These are phyloP conservation scores for Brotogeris chrysoptera DNA, from an alignment of 2,797 vertebrate genomes.

Conservation along the genomic window DNA sequence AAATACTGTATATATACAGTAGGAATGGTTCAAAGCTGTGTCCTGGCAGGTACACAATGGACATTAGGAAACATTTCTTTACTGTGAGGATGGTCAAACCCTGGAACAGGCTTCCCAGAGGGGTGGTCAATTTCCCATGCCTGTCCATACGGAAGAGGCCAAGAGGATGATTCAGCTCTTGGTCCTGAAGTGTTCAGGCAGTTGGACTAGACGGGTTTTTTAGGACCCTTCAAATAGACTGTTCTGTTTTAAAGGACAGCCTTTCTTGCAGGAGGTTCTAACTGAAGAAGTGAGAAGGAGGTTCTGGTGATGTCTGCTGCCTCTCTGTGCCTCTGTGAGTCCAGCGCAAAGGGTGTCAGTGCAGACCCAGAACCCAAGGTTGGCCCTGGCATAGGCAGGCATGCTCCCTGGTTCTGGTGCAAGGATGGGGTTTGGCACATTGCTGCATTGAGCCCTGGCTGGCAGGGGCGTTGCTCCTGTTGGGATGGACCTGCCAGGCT, in stretches of 20 bases:
- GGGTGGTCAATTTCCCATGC: background rate
- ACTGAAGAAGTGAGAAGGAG: background rate
- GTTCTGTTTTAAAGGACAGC: background rate
- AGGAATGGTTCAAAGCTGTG: background rate
- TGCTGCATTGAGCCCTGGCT: background rate
- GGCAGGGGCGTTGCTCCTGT: background rate
- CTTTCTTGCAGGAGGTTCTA: background rate
- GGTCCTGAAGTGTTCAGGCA: background rate
- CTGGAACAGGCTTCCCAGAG: background rate
- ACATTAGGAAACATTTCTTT: too few species aligned
- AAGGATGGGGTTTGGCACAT: background rate
- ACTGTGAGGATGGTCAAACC: background rate
- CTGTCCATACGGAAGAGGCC: background rate
- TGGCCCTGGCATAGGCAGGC: background rate
- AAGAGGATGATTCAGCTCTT: background rate
- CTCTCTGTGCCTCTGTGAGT: background rate
- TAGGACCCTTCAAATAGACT: background rate
- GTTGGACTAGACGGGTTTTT: background rate
- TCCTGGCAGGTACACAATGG: background rate
- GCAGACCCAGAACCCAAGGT: background rate
- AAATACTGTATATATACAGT: background rate
- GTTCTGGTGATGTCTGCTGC: background rate
- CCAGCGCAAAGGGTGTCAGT: background rate
- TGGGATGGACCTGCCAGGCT: background rate
- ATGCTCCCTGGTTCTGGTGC: background rate